Base-by-base conservation (phyloP, 2,113 vertebrate genomes). In the Enhydra lutris region DNA sequence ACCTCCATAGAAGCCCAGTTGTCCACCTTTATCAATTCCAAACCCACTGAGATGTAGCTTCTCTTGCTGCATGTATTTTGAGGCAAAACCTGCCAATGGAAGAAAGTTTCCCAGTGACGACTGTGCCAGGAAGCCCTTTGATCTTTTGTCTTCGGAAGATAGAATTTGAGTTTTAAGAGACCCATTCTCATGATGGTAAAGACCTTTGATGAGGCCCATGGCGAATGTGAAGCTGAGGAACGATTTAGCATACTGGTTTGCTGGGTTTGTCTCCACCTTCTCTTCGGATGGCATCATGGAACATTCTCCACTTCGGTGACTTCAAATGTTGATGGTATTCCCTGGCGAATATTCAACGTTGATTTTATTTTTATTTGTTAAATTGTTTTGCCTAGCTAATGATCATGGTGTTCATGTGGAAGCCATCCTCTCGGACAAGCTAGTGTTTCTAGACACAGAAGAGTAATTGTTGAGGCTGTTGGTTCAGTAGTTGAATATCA, bases 31-130 rank as follows among this genome's bases (percentile, higher is more conserved):
- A 78, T 52, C 23, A 84, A 80, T 36, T 39, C n/a, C 14, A 31
- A 36, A 63, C 7, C 10, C 52, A 59, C 3, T 10, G 42, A 95
- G n/a, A 74, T 24, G 47, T 7, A 18, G 21, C 57, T 91, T 91
- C 69, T 86, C 55, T 61, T 29, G 39, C 31, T 84, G 61, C 59
- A 36, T 71, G 74, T 97, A 82, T 94, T 97, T 96, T 91, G 81
- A 92, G 89, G 91, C 61, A 84, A 90, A 76, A 55, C 42, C 59
- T 85, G 42, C 39, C 90, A 61, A 79, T 29, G 17, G 26, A 83
- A 90, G 57, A 84, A 89, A 92, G 67, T 67, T 79, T 93, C 65
- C 92, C 39, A 55, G 2, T 50, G 74, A 59, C 15, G 20, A 73
- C 69, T 47, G 74, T 55, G 36, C 52, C 17, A 59, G 52, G 15